Conservation (phyloP, 2,797 vertebrate genomes). For the Enteromius paludinosus region DNA sequence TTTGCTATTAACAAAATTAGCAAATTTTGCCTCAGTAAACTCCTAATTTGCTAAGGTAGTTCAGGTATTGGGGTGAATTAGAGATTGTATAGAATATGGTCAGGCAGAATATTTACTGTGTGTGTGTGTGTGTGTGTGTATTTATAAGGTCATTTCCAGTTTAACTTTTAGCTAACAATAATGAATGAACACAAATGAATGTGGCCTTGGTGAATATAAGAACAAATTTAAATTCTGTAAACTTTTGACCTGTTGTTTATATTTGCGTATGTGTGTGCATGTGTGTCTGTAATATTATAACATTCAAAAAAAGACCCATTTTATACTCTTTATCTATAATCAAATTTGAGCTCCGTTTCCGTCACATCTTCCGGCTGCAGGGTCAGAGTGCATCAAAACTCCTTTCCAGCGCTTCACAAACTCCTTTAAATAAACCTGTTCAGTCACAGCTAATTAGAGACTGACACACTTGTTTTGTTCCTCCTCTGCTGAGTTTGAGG, state of each 20-base stretch:
- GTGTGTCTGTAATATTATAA: neutral
- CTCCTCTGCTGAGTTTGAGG: neutral
- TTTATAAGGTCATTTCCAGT: no score
- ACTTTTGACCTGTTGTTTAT: neutral
- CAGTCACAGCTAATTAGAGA: slow-evolving; percentile 20
- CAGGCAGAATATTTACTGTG: no score
- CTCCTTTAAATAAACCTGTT: neutral
- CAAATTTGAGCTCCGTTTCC: slow-evolving; percentile 1
- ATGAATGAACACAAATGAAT: no score
- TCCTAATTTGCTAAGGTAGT: neutral
- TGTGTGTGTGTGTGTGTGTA: no score
- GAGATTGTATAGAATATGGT: no score
- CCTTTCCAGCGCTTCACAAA: neutral
- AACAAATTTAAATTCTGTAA: no score
- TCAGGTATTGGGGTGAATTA: no score
- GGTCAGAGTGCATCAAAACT: slow-evolving; percentile 78
- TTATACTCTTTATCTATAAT: neutral
- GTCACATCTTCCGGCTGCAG: slow-evolving; percentile 68
- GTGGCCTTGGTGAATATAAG: neutral
- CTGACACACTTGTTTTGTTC: slow-evolving; percentile 7
- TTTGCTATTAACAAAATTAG: neutral
- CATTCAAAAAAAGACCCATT: neutral
- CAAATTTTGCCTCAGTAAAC: no score
- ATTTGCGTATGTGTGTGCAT: neutral
- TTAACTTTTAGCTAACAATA: no score